Evolutionary conservation across 2,888 invertebrate species (phyloP), one percentile per base, ranked within the genome.

Genomic region (Drosophila algonquin): DNA sequence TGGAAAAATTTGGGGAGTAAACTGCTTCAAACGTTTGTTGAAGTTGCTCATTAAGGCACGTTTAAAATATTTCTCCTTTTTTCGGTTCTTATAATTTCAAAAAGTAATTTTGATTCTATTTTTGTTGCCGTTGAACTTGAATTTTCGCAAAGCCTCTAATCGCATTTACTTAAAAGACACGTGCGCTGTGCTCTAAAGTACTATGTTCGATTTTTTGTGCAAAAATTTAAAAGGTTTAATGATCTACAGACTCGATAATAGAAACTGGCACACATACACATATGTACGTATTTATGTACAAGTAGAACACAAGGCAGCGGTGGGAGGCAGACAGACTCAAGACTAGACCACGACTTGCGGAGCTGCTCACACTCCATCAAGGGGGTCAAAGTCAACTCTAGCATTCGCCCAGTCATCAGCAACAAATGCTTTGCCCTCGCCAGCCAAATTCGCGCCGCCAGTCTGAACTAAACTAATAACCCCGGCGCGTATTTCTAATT

Each of bases 331-430:
- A 21, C 16, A 53, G 64, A 30, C 16, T 54, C 7, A 24, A 73
- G 63, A 77, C 53, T 68, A 75, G 69, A 77, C 74, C 84, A 67
- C 65, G 61, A 40, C 14, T 40, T 1, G 1, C 14, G 40, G 40
- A 6, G 63, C 58, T 75, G 71, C 56, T 78, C 73, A 73, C 59
- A 73, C 59, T 77, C 68, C 59, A 73, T 72, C 70, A 83, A 77
- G 73, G 79, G 78, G 89, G 89, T 88, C 88, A 88, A 88, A 89
- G 88, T 81, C 88, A 77, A 74, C 64, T 73, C 70, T 59, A 44
- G 48, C 54, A 63, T 77, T 74, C 75, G 76, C 81, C 78, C 69
- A 76, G 87, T 86, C 85, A 86, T 86, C 86, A 78, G 73, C 65
- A 55, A 52, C 50, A 71, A 76, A 59, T n/a, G 21, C 57, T 57